Evolutionary conservation across 2,888 invertebrate genomes (phyloP).

Genomic region (Scrobipalpa atriplicella): DNA sequence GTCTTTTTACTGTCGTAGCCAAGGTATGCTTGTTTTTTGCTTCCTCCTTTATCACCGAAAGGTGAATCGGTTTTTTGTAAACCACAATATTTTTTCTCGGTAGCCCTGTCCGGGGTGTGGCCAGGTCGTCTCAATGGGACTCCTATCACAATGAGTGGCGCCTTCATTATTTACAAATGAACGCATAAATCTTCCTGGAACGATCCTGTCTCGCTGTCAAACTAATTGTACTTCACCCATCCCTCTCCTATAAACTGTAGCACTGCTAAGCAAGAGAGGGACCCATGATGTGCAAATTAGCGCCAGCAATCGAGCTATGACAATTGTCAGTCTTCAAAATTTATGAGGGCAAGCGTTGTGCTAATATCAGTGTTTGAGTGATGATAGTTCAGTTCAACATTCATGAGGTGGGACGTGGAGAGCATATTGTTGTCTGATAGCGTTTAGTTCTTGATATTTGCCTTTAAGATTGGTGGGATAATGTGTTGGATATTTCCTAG

Average conservation of each 20-base stretch:
- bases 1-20: no score
- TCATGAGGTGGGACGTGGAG: conserved; percentile 25
- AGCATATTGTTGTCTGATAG: conserved; percentile 8
- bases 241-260: conserved; percentile 36
- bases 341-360: conserved; percentile 47
- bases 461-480: not conserved
- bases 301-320: conserved; percentile 41
- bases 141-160: conserved; percentile 79
- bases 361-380: conserved; percentile 43
- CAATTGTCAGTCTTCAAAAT: conserved; percentile 54
- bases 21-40: no score
- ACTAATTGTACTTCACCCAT: conserved; percentile 50
- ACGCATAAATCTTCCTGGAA: conserved; percentile 72
- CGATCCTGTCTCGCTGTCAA: conserved; percentile 54
- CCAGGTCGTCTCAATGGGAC: conserved; percentile 71
- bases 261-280: conserved; percentile 32
- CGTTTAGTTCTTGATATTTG: conserved; percentile 1
- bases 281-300: conserved; percentile 36
- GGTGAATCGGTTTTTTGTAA: no score
- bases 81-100: no score
- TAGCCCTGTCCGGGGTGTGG: conserved; percentile 65
- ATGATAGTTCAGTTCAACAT: conserved; percentile 33
- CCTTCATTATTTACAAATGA: conserved; percentile 80
- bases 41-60: no score
- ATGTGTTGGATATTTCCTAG: conserved; percentile 7